A percentile compares a stretch with the other conserved stretches of the same genome.
Evolutionary conservation across 2,113 vertebrate species (phyloP).

Genomic region (Protobothrops mucrosquamatus): DNA sequence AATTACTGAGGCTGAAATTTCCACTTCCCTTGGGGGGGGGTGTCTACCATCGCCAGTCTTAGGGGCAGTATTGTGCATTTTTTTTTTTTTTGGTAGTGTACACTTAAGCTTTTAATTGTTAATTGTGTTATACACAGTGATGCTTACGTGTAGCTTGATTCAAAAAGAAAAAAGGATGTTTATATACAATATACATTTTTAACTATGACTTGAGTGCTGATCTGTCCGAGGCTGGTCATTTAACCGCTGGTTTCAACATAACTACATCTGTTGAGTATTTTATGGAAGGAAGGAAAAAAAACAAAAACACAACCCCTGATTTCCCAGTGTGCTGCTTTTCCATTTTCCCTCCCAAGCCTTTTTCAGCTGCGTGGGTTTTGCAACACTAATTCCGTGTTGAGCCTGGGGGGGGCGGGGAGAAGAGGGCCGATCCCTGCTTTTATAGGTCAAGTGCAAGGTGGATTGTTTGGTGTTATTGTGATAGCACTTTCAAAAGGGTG

Average conservation of each 20-base stretch:
- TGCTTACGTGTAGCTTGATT: conserved; percentile 69
- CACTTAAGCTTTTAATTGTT: conserved; percentile 71
- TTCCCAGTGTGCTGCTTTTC: conserved; percentile 22
- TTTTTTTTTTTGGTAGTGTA: conserved; percentile 59
- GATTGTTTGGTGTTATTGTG: conserved; percentile 13
- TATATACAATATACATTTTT: conserved; percentile 69
- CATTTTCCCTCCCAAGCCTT: background rate
- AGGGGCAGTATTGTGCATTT: conserved; percentile 67
- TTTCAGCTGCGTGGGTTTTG: background rate
- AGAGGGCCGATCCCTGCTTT: conserved; percentile 4
- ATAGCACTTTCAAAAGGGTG: background rate
- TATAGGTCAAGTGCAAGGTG: conserved; percentile 29
- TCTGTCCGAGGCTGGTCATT: conserved; percentile 65
- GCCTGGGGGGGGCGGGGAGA: background rate
- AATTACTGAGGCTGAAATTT: conserved; percentile 68
- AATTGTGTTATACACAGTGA: conserved; percentile 71
- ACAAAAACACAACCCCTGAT: background rate
- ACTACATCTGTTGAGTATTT: conserved; percentile 50
- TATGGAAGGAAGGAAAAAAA: conserved; percentile 33
- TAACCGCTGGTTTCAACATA: conserved; percentile 58
- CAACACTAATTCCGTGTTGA: background rate
- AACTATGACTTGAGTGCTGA: conserved; percentile 66
- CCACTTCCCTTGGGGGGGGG: conserved; percentile 58
- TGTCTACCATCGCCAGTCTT: conserved; percentile 61
- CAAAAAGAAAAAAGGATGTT: conserved; percentile 62